Base-by-base conservation (phyloP, 2,113 vertebrate genomes). In the Macroglossus sobrinus region DNA sequence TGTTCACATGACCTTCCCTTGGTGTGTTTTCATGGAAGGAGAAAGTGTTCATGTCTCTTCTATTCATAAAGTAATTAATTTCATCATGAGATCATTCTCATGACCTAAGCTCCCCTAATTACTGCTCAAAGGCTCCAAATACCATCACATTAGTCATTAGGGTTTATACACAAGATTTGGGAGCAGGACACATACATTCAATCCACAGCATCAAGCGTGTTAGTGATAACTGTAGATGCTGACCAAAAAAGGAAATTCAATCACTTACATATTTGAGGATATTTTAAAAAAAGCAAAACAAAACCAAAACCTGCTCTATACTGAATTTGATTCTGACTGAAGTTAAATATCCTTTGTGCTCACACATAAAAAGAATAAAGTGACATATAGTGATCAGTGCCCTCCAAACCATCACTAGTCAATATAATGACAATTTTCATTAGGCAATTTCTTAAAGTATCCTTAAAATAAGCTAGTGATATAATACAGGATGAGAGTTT, bases 401-500 rank as follows among this genome's bases (percentile, higher is more conserved):
- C 33, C 28, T 76, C 40, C 2, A 72, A 86, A 95, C 68, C 18
- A 63, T 59, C 35, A 81, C 24, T 35, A 63, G n/a, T 84, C 66
- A 28, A 35, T 61, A 68, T 30, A 84, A 85, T 74, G 63, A 63
- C 28, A 94, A 35, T 7, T 69, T 97, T 74, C 61, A 86, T 86
- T 82, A 35, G 19, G 16, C 3, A 16, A 7, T 57, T 96, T 45
- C 74, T 74, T 53, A 57, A 96, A 68, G 9, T 57, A 33, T 76
- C 33, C 59, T 94, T 97, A 76, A 96, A 92, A 94, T 92, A 84
- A 45, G 28, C 53, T 81, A 81, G 38, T 82, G 78, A 69, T 47
- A 94, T 64, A 95, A 89, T 66, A 30, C 12, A 82, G 24, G n/a
- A 76, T 84, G 35, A 91, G 47, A 93, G 12, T 79, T 95, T 84